Conservation (phyloP, 2,888 invertebrate species). For the Girardia tigrina region DNA sequence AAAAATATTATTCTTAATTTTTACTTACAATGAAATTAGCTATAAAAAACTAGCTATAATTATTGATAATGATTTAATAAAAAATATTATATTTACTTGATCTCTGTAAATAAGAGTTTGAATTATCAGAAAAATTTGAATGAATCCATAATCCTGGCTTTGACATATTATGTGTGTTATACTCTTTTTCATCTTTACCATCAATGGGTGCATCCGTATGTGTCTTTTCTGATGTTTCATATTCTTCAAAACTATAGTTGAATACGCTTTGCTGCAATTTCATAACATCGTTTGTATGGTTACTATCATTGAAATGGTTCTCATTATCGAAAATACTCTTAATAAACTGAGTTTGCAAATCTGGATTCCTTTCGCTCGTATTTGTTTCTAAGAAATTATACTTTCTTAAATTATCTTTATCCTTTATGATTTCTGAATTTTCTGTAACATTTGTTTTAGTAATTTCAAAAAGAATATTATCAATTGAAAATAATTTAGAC, state of each 20-base stretch:
- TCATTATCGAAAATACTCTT: not conserved
- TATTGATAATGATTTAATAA: no score
- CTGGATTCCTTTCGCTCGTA: not conserved
- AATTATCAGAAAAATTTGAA: conserved; percentile 13
- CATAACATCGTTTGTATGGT: not conserved
- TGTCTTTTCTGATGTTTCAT: not conserved
- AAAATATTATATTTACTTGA: not conserved
- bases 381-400: not conserved
- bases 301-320: not conserved
- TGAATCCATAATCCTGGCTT: not conserved
- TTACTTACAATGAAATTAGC: no score
- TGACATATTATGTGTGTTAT: not conserved
- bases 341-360: not conserved
- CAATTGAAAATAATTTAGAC: conserved; percentile 23
- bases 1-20: no score
- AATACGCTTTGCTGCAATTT: not conserved
- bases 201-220: not conserved
- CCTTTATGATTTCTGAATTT: not conserved
- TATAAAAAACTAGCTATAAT: no score
- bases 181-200: not conserved
- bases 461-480: conserved; percentile 6
- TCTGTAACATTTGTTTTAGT: not conserved
- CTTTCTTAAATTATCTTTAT: not conserved
- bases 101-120: not conserved
- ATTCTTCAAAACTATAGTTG: conserved; percentile 15